Evolutionary conservation across 2,113 vertebrate species (phyloP).

Genomic region (Dipodomys ordii): DNA sequence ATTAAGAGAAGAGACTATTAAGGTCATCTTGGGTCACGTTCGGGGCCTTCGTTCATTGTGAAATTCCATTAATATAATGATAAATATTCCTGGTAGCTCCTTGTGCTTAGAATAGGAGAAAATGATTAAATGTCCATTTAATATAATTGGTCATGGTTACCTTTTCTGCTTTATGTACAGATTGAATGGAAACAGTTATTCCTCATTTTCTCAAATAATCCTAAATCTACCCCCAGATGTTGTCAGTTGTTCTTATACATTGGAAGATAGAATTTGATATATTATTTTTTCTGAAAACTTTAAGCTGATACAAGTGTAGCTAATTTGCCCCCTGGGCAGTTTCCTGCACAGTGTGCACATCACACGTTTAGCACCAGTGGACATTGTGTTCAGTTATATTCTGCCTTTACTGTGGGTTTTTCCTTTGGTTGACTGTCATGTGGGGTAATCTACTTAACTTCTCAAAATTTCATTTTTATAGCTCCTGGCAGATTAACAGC

Average conservation of each 20-base stretch:
- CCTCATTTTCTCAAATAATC: neutral
- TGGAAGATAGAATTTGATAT: neutral
- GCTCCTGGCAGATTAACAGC: neutral
- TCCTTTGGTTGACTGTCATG: neutral
- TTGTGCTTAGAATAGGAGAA: neutral
- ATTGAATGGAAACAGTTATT: neutral
- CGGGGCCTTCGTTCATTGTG: neutral
- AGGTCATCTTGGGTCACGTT: neutral
- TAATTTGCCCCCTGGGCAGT: neutral
- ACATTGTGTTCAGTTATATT: neutral
- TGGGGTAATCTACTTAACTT: neutral
- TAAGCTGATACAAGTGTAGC: neutral
- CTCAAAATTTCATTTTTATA: neutral
- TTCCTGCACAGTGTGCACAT: neutral
- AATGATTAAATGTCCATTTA: neutral
- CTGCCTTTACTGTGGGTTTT: neutral
- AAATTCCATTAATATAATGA: neutral
- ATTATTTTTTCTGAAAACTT: neutral
- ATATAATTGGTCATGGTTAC: neutral
- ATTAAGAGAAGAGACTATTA: no score
- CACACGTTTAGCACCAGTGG: neutral
- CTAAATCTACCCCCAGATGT: conserved; percentile 2
- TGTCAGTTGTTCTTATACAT: neutral
- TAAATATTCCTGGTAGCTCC: neutral
- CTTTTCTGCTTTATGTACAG: neutral